Evolutionary conservation across 2,113 vertebrate species (phyloP).

Genomic region (Cinclus mexicanus): DNA sequence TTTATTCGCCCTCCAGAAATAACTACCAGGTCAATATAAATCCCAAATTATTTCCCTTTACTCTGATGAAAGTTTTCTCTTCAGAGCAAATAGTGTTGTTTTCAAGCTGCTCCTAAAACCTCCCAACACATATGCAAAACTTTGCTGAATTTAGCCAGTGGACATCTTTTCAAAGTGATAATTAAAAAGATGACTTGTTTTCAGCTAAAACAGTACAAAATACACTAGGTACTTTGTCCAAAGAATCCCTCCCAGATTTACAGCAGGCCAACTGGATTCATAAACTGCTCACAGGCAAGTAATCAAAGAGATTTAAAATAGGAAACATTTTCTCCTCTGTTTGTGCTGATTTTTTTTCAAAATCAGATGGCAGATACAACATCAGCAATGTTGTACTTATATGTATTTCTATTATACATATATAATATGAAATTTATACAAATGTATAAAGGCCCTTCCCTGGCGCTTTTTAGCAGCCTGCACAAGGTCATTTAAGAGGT

Average conservation of each 20-base stretch:
- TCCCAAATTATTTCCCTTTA: not conserved
- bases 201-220: not conserved
- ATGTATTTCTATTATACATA: not conserved
- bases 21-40: not conserved
- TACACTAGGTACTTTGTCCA: not conserved
- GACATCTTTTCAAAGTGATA: not conserved
- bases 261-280: conserved; percentile 20
- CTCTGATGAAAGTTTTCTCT: not conserved
- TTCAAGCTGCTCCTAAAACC: not conserved
- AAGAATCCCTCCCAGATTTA: conserved; percentile 19
- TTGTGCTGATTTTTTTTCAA: not conserved
- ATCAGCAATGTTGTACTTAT: not conserved
- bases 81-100: not conserved
- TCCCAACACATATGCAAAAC: not conserved
- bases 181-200: conserved; percentile 10
- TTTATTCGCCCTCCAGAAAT: not conserved
- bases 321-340: not conserved
- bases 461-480: not conserved
- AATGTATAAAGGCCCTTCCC: not conserved
- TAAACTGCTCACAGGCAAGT: not conserved
- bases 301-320: conserved; percentile 21
- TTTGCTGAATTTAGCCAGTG: not conserved
- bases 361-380: conserved; percentile 2
- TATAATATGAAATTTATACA: not conserved
- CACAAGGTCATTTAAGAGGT: not conserved